Evolutionary conservation across 2,888 invertebrate species (phyloP).

Genomic region (Phymatocera aterrima): DNA sequence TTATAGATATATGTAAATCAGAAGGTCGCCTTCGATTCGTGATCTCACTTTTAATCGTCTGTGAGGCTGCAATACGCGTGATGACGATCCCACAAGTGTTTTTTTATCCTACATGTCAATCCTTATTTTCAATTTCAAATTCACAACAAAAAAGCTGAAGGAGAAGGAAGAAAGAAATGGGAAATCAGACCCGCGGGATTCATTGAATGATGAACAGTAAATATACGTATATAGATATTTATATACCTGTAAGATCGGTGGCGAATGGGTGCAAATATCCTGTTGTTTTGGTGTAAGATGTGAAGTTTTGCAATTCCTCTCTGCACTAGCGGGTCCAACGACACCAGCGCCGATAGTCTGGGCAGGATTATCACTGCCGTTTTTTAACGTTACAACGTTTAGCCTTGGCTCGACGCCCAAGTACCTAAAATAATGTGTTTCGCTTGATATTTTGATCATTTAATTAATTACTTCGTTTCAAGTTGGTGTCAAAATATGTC

Average conservation of each 20-base stretch:
- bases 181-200: too few species aligned
- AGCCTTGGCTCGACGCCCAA: slow-evolving; percentile 69
- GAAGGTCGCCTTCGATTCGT: not conserved
- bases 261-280: slow-evolving; percentile 71
- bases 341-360: slow-evolving; percentile 68
- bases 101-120: too few species aligned
- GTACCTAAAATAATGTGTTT: slow-evolving; percentile 63
- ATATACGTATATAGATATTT: not conserved
- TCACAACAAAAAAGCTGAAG: too few species aligned
- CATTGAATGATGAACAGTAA: too few species aligned
- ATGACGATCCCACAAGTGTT: too few species aligned
- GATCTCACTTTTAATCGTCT: too few species aligned
- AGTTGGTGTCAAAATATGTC: not conserved
- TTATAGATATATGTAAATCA: too few species aligned
- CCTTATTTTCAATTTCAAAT: too few species aligned
- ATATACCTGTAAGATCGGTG: slow-evolving; percentile 70
- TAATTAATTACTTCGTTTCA: not conserved
- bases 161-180: too few species aligned
- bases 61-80: too few species aligned
- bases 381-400: slow-evolving; percentile 58
- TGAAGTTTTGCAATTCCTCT: slow-evolving; percentile 71
- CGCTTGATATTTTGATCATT: not conserved
- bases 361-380: slow-evolving; percentile 63
- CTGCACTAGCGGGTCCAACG: slow-evolving; percentile 72
- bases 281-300: slow-evolving; percentile 72